Conservation (phyloP, 2,113 vertebrate species). For the Cygnus atratus region DNA sequence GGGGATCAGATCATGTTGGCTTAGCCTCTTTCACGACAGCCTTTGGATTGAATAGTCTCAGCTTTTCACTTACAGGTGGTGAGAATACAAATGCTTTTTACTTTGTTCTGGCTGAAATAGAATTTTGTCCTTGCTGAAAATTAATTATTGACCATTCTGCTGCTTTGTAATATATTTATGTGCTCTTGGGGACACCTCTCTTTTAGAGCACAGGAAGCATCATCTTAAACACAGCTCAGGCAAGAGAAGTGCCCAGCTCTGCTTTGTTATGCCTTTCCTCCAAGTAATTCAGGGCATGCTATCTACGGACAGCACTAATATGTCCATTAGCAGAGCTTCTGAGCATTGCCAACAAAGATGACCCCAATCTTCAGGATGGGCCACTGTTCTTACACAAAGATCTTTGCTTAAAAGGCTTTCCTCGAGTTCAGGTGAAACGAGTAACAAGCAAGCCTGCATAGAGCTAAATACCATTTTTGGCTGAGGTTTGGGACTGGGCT, state of each 20-base stretch:
- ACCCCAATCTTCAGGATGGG: neutral
- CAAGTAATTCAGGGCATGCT: neutral
- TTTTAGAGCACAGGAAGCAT: neutral
- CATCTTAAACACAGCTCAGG: neutral
- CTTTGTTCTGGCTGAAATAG: neutral
- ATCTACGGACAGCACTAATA: neutral
- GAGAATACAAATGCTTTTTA: conserved; percentile 18
- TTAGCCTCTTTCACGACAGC: neutral
- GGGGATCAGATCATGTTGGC: neutral
- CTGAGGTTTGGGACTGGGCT: neutral
- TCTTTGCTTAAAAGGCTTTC: neutral
- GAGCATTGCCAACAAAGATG: neutral
- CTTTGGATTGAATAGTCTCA: neutral
- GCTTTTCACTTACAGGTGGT: neutral
- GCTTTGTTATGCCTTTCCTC: neutral
- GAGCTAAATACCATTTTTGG: neutral
- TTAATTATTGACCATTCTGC: conserved; percentile 55
- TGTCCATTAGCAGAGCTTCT: neutral
- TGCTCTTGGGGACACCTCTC: neutral
- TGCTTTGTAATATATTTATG: conserved; percentile 53
- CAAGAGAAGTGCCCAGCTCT: neutral
- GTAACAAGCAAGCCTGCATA: neutral
- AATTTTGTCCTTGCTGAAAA: conserved; percentile 13
- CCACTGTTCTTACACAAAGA: neutral
- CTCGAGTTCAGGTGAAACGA: neutral